Evolutionary conservation across 2,797 vertebrate genomes (phyloP).

Genomic region (Hyperoplus immaculatus): DNA sequence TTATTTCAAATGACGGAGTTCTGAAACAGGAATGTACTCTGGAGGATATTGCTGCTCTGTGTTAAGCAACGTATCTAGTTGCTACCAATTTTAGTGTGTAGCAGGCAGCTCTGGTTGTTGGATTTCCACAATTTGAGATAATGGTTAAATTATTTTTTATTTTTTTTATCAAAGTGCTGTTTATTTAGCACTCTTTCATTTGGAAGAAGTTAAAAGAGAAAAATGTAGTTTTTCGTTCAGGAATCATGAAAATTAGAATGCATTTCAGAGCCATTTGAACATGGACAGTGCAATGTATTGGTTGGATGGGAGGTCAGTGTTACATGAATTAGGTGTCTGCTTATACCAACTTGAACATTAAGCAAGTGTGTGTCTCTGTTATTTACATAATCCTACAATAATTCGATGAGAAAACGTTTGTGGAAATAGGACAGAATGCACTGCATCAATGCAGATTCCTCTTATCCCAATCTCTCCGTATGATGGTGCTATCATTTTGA

Average conservation of each 20-base stretch:
- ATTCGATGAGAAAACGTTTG: neutral
- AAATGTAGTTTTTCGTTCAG: conserved; percentile 1
- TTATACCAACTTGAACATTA: conserved; percentile 35
- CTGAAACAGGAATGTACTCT: conserved; percentile 3
- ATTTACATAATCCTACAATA: neutral
- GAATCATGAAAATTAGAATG: conserved; percentile 10
- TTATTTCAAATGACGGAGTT: neutral
- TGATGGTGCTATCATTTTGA: conserved; percentile 28
- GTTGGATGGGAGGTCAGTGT: conserved; percentile 5
- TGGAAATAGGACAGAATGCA: neutral
- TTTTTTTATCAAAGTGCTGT: neutral
- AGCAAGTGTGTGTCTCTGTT: conserved; percentile 7
- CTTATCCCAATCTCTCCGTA: neutral
- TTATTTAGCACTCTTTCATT: conserved; percentile 15
- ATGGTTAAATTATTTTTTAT: neutral
- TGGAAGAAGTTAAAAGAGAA: neutral
- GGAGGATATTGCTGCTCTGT: conserved; percentile 7
- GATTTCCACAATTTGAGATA: conserved; percentile 7
- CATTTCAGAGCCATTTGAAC: conserved; percentile 33
- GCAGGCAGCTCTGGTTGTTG: neutral
- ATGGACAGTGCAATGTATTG: conserved; percentile 24
- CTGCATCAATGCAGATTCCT: neutral
- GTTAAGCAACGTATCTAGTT: neutral
- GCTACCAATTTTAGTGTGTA: neutral
- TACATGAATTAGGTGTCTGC: neutral